These are phyloP conservation scores for Rhinichthys klamathensis DNA, from an alignment of 2,113 vertebrate genomes.

Conservation along the genomic window DNA sequence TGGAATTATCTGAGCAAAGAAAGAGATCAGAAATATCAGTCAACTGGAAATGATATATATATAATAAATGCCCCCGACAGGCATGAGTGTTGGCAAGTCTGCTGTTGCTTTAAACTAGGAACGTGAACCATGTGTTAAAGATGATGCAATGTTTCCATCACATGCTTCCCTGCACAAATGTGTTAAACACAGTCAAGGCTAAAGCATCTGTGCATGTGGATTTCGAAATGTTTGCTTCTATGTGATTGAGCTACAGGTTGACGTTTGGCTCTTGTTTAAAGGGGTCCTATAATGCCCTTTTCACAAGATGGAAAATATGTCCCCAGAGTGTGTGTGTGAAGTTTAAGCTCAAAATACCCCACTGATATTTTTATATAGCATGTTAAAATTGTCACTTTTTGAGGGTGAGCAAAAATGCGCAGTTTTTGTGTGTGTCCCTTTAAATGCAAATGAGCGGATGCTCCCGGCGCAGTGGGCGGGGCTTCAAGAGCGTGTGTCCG, in stretches of 20 bases:
- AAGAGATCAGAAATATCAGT: conserved; percentile 17
- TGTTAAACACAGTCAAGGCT: background rate
- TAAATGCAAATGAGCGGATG: too few relatives aligned
- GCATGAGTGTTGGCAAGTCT: background rate
- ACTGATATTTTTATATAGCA: too few relatives aligned
- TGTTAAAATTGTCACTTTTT: too few relatives aligned
- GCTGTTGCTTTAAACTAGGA: background rate
- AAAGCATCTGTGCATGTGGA: background rate
- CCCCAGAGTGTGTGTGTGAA: too few relatives aligned
- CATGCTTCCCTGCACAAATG: background rate
- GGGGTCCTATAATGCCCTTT: too few relatives aligned
- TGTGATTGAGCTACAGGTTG: background rate
- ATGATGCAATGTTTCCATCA: conserved; percentile 25
- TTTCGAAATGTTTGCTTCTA: background rate
- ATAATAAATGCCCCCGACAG: background rate
- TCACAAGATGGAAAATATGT: too few relatives aligned
- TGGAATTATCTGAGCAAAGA: conserved; percentile 12
- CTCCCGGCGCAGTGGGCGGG: too few relatives aligned
- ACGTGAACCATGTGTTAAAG: background rate
- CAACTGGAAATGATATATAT: conserved; percentile 8
- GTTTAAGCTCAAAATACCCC: too few relatives aligned
- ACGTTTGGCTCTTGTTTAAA: background rate
- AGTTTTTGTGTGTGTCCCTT: too few relatives aligned
- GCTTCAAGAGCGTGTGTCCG: too few relatives aligned
- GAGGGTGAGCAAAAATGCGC: too few relatives aligned